These are phyloP conservation scores for Heliconius hermathena DNA, from an alignment of 1,140 invertebrate genomes.

Conservation along the genomic window DNA sequence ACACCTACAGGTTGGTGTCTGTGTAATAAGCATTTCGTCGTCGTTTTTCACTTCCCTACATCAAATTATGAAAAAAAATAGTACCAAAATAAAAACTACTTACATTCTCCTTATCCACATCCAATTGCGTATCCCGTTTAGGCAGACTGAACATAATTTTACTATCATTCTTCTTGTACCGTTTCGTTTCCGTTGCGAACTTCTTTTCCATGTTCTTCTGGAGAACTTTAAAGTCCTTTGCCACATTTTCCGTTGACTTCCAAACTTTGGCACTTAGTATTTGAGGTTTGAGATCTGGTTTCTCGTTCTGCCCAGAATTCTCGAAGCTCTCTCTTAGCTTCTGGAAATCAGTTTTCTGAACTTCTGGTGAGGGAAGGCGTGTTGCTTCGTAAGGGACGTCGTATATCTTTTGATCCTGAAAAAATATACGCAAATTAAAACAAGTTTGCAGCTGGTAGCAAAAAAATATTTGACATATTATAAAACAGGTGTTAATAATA, in stretches of 20 bases:
- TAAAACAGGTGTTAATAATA: no score
- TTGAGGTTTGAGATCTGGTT: conserved; percentile 43
- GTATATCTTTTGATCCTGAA: conserved; percentile 73
- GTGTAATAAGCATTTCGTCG: no score
- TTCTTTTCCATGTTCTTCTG: conserved; percentile 51
- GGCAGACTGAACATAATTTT: conserved; percentile 44
- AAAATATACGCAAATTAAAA: conserved; percentile 18
- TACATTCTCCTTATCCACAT: conserved; percentile 71
- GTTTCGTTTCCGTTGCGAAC: conserved; percentile 57
- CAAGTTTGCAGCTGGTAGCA: no score
- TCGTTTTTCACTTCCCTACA: no score
- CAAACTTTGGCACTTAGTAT: conserved; percentile 47
- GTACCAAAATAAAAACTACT: conserved; percentile 42
- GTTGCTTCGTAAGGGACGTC: conserved; percentile 61
- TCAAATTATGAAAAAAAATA: no score
- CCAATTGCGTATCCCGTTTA: conserved; percentile 56
- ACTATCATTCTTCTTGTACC: conserved; percentile 47
- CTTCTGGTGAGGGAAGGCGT: conserved; percentile 45
- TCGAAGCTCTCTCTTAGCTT: conserved; percentile 64
- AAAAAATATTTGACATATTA: no score
- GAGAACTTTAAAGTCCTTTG: conserved; percentile 48
- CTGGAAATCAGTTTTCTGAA: conserved; percentile 52
- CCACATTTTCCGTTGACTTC: conserved; percentile 61
- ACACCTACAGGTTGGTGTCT: no score
- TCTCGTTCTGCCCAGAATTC: conserved; percentile 31